Evolutionary conservation across 2,888 invertebrate species (phyloP), one percentile per base, ranked within the genome.

Genomic region (Melanophora roralis): DNA sequence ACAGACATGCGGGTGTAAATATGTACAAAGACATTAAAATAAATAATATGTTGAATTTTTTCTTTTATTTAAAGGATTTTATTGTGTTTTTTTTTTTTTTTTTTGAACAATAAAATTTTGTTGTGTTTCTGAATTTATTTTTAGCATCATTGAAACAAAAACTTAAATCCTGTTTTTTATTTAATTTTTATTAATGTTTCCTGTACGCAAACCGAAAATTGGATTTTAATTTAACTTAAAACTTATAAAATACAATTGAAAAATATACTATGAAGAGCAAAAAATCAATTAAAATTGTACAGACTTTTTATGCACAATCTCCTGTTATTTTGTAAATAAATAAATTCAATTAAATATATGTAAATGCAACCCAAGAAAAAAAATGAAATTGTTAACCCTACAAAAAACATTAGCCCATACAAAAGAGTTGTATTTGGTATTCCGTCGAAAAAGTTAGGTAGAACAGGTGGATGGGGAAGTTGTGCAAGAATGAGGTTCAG

Each of bases 191-290:
- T 40, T 8, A 12, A 11, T 12, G 32, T 47, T 74, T 62, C 57
- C 49, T 51, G 49, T 51, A 1, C 59, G 8, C 23, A 11, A 23
- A 40, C 16, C 36, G 32, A 32, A 72, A 73, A 72, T 76, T 53
- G 64, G 36, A 51, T 80, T 80, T 80, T 68, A 76, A 80, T 64
- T 69, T 73, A 59, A 64, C 57, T 73, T 76, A 40, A 49, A 59
- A 36, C 64, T 73, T 59, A 1, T 21, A 68, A 64, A 27, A 43
- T 14, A 27, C 60, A 55, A 67, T 73, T 19, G 38, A 64, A 47
- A 67, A 32, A 71, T 6, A 45, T 16, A 43, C 43, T 27, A 27
- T 3, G 27, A 6, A 27, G 6, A 45, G 6, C 14, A 43, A 60
- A 76, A 68, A 59, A 53, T 32, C 53, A 64, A 72, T 72, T 72